phyloP scores from a whole-genome alignment of 2,797 vertebrate species.

The Rallus crepitans region DNA sequence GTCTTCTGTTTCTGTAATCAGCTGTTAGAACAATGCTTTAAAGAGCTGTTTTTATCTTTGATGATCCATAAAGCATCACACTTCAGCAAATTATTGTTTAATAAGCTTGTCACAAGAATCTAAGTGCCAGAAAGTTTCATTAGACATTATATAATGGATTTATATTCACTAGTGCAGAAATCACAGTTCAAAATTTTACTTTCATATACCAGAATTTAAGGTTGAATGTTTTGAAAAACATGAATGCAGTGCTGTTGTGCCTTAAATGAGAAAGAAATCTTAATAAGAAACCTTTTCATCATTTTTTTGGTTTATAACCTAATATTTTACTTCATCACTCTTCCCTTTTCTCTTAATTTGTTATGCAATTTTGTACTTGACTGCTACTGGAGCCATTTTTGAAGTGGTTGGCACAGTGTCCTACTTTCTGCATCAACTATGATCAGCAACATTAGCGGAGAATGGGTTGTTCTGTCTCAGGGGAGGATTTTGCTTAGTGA shows the following conservation, averaged over 20 bases:
- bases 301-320: neutral
- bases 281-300: neutral
- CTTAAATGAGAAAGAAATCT: neutral
- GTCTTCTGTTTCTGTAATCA: slow-evolving; percentile 4
- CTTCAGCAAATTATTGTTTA: slow-evolving; percentile 38
- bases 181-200: neutral
- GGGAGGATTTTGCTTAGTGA: neutral
- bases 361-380: neutral
- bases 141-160: neutral
- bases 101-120: slow-evolving; percentile 14
- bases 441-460: accelerated
- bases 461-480: neutral
- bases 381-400: slow-evolving; percentile 2
- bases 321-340: neutral
- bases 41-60: slow-evolving; percentile 20
- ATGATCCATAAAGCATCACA: slow-evolving; percentile 6
- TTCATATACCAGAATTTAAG: neutral
- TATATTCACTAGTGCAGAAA: slow-evolving; percentile 7
- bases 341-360: neutral
- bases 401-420: neutral
- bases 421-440: neutral
- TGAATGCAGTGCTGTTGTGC: neutral
- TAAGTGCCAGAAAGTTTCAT: slow-evolving; percentile 27
- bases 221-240: neutral
- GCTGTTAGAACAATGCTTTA: neutral